These are phyloP conservation scores for Sinopyrophorus schimmeli DNA, from an alignment of 2,888 invertebrate species.

Conservation along the genomic window DNA sequence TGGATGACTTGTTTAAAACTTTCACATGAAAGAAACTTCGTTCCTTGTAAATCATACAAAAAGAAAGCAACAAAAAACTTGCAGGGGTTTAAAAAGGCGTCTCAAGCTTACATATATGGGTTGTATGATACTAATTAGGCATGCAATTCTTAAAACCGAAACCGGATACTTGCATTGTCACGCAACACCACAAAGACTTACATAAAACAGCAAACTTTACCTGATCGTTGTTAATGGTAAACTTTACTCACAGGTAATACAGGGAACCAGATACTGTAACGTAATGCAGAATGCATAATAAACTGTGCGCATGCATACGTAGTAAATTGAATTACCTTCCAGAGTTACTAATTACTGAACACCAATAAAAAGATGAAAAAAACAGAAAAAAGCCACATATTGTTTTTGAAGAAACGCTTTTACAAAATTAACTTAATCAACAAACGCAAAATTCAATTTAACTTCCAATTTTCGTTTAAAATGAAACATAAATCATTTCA, in stretches of 20 bases:
- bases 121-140: constrained; percentile 22
- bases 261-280: constrained; percentile 1
- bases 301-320: too few species aligned
- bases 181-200: constrained; percentile 23
- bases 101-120: constrained; percentile 5
- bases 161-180: constrained; percentile 26
- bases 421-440: too few species aligned
- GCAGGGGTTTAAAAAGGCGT: background rate
- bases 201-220: constrained; percentile 13
- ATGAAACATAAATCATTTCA: constrained; percentile 6
- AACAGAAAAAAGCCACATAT: too few species aligned
- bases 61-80: background rate
- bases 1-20: too few species aligned
- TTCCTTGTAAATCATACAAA: too few species aligned
- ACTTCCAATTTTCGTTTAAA: constrained; percentile 8
- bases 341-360: too few species aligned
- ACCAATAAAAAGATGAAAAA: too few species aligned
- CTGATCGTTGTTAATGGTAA: constrained; percentile 20
- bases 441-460: constrained; percentile 7
- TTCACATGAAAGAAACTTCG: too few species aligned
- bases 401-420: too few species aligned
- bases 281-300: too few species aligned
- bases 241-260: too few species aligned
- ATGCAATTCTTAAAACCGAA: constrained; percentile 12
- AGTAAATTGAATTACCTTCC: too few species aligned